phyloP scores from a whole-genome alignment of 2,888 invertebrate species.

The Argyresthia goedartella region DNA sequence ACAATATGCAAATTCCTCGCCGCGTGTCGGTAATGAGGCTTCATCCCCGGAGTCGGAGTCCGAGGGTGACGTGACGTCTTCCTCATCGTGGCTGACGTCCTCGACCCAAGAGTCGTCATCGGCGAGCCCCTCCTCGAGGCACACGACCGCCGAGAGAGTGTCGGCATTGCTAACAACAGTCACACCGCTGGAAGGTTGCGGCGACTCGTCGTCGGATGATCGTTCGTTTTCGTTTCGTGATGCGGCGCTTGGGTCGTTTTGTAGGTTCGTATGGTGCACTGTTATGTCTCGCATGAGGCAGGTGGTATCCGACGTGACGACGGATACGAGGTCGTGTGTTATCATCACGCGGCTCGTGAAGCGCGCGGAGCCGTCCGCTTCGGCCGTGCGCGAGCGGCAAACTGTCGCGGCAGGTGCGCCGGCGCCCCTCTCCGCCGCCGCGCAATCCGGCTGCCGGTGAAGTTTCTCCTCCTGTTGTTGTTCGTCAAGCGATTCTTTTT shows the following conservation, averaged over 20 bases:
- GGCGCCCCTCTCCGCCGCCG: constrained; percentile 56
- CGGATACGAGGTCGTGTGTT: constrained; percentile 84
- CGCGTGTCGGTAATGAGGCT: constrained; percentile 77
- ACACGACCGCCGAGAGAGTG: constrained; percentile 78
- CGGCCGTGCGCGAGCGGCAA: constrained; percentile 67
- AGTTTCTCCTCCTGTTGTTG: constrained; percentile 57
- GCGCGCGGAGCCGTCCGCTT: constrained; percentile 74
- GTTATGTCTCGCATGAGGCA: constrained; percentile 76
- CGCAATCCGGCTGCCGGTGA: constrained; percentile 54
- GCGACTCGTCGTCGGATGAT: constrained; percentile 54
- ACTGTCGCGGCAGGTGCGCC: constrained; percentile 62
- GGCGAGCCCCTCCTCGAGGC: constrained; percentile 87
- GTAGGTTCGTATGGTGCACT: constrained; percentile 76
- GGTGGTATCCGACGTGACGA: constrained; percentile 82
- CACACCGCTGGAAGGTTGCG: constrained; percentile 70
- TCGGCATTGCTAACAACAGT: constrained; percentile 79
- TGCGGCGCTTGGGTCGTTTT: constrained; percentile 48
- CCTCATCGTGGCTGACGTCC: constrained; percentile 85
- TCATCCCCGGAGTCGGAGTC: constrained; percentile 80
- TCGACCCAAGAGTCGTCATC: constrained; percentile 95
- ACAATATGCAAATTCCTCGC: constrained; percentile 86
- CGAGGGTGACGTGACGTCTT: constrained; percentile 75
- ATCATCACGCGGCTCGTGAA: constrained; percentile 93
- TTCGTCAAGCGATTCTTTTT: constrained; percentile 66
- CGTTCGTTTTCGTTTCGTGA: constrained; percentile 52